Evolutionary conservation across 2,113 vertebrate species (phyloP), one percentile per base, ranked within the genome.

Genomic region (Todiramphus saurophagus): DNA sequence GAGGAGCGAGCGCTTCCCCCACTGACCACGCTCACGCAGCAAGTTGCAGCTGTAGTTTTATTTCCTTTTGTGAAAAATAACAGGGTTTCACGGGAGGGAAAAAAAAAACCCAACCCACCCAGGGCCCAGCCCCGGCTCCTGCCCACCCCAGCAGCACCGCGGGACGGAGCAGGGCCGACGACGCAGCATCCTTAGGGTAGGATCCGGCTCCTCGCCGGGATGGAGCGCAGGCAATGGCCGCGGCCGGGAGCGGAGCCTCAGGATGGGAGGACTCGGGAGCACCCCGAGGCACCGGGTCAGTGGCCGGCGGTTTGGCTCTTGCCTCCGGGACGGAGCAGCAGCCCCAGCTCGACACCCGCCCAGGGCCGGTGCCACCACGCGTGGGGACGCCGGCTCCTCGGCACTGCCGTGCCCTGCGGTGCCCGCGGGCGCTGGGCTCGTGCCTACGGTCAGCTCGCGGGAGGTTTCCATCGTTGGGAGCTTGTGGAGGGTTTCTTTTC

Each of bases 21-120:
- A 96, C 46, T 84, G 82, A 97, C 64, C 72, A 97, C 58, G 30
- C 92, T 85, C 86, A 97, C 64, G 13, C 92, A 62, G 64, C 7
- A 11, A 69, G 51, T 90, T 97, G 95, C 97, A 97, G 97, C 91
- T 97, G 97, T 73, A 95, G 95, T 97, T 98, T 98, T 98, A 98
- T 98, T 98, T 98, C 96, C 91, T 97, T 98, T 98, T 95, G 96
- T 98, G 97, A 98, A 98, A 98, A 98, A 97, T 95, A 98, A 98
- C 96, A 97, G 83, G 79, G 73, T 62, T 95, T 75, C 56, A 30
- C 64, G 39, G 97, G 87, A 96, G 15, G 43, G 43, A 96, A 23
- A 59, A n/a, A 20, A 59, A 87, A 72, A 70, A 10, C 72, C 30
- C 30, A 23, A 24, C 91, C 94, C 92, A 85, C 90, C 94, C 92